Evolutionary conservation across 2,888 invertebrate species (phyloP).

Genomic region (Bunonema sp.): DNA sequence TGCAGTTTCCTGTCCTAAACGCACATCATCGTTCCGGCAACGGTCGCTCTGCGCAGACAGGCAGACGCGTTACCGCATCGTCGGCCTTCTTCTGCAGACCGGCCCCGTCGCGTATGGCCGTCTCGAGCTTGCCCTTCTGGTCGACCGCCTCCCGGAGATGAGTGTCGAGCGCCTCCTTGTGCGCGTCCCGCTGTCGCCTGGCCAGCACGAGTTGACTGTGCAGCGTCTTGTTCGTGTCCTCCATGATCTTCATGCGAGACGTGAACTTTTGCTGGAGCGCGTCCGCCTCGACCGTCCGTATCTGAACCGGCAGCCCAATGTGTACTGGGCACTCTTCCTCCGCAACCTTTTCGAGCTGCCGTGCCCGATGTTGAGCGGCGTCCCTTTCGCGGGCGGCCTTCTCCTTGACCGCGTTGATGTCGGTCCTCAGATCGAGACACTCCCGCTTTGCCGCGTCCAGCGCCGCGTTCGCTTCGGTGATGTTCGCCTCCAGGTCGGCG

Average conservation of each 20-base stretch:
- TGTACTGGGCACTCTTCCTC: background rate
- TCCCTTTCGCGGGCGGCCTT: slow-evolving; percentile 36
- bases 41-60: no score
- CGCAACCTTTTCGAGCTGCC: slow-evolving; percentile 38
- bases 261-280: slow-evolving; percentile 43
- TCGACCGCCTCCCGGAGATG: slow-evolving; percentile 26
- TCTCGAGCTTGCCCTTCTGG: slow-evolving; percentile 16
- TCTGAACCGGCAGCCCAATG: slow-evolving; percentile 4
- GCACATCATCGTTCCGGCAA: no score
- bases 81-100: no score
- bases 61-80: no score
- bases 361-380: slow-evolving; percentile 28
- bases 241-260: slow-evolving; percentile 42
- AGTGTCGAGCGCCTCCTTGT: slow-evolving; percentile 24
- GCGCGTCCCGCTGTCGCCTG: slow-evolving; percentile 35
- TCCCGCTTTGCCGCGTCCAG: no score
- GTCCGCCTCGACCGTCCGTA: slow-evolving; percentile 33
- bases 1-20: slow-evolving; percentile 57
- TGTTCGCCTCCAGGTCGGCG: no score
- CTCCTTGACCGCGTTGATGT: slow-evolving; percentile 9
- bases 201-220: slow-evolving; percentile 38
- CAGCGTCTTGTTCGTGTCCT: slow-evolving; percentile 40
- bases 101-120: no score
- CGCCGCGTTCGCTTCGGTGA: no score
- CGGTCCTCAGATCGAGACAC: slow-evolving; percentile 10